Percentiles rank a stretch among this genome's conserved stretches.
Conservation (phyloP, 2,888 invertebrate species). For the Cotesia congregata region DNA sequence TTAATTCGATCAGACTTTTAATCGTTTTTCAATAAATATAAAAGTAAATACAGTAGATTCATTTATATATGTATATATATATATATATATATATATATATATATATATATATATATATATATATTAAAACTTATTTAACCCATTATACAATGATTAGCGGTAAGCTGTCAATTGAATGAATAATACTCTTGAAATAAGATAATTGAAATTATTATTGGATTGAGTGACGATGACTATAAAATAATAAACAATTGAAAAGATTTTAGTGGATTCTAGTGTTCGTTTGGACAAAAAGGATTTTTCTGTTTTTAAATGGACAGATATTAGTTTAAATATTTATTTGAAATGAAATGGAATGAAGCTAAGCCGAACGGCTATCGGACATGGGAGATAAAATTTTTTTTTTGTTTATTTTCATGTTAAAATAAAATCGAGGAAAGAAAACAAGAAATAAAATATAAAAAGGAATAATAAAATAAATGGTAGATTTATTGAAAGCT, state of each 20-base stretch:
- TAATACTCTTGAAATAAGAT: too few relatives aligned
- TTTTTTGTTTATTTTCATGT: neutral
- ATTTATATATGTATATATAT: too few relatives aligned
- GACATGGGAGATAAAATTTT: neutral
- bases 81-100: too few relatives aligned
- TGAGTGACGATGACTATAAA: neutral
- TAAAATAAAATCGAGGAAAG: neutral
- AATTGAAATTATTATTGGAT: neutral
- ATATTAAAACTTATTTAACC: too few relatives aligned
- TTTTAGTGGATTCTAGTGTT: neutral
- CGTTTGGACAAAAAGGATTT: neutral
- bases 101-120: too few relatives aligned
- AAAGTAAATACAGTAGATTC: too few relatives aligned
- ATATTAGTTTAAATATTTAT: neutral
- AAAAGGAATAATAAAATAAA: conserved; percentile 5
- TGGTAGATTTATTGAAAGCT: conserved; percentile 45
- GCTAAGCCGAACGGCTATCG: neutral
- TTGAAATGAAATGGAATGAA: neutral
- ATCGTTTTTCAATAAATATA: too few relatives aligned
- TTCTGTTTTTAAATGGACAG: neutral
- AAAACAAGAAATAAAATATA: neutral
- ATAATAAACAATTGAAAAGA: neutral
- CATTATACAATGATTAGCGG: too few relatives aligned
- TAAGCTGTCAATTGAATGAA: too few relatives aligned
- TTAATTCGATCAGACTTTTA: too few relatives aligned